phyloP scores from a whole-genome alignment of 1,140 invertebrate genomes.

The Galendromus occidentalis region DNA sequence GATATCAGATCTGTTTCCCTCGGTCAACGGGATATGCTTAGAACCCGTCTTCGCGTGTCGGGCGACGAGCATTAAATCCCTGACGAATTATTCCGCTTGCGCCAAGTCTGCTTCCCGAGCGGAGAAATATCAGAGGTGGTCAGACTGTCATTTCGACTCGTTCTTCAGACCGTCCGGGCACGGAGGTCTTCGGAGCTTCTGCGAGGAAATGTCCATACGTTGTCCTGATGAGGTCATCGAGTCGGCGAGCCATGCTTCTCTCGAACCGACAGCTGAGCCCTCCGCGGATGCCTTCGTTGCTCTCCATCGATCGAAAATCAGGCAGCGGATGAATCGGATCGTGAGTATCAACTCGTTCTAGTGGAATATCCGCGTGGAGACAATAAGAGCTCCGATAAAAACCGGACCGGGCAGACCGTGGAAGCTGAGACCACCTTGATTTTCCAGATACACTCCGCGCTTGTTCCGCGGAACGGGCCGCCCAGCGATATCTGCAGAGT shows the following conservation, averaged over 20 bases:
- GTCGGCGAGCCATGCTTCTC: too few species aligned
- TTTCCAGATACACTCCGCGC: neutral
- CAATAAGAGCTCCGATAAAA: neutral
- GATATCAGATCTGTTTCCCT: neutral
- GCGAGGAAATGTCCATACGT: too few species aligned
- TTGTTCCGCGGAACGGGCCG: neutral
- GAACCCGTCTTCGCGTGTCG: neutral
- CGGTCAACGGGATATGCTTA: neutral
- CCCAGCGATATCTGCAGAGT: neutral
- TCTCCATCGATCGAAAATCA: neutral
- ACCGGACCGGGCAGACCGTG: too few species aligned
- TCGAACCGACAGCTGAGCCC: too few species aligned
- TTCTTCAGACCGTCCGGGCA: too few species aligned
- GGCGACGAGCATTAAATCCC: neutral
- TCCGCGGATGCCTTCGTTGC: neutral
- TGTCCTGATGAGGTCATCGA: too few species aligned
- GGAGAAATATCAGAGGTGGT: too few species aligned
- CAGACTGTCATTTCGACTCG: too few species aligned
- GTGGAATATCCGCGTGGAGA: neutral
- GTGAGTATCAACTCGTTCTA: neutral
- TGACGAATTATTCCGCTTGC: too few species aligned
- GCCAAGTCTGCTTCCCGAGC: too few species aligned
- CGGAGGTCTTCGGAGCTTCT: too few species aligned
- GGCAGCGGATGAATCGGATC: neutral
- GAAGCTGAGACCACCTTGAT: neutral